Percentiles rank a stretch among this genome's conserved stretches.
Evolutionary conservation across 2,888 invertebrate species (phyloP).

Genomic region (Saturnia japonica): DNA sequence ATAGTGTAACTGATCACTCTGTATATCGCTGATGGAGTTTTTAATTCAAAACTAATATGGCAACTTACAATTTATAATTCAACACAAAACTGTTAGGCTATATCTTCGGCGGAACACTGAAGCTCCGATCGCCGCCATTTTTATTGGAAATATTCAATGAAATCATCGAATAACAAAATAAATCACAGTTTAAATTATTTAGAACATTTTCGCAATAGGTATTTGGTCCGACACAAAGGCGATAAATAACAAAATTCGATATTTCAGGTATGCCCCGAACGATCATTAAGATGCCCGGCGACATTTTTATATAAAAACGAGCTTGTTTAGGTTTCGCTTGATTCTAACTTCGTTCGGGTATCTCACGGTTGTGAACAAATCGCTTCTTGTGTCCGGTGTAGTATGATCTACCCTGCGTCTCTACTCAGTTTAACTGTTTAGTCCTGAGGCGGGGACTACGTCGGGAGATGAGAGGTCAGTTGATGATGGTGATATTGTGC

Average conservation of each 20-base stretch:
- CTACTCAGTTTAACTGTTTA: conserved; percentile 31
- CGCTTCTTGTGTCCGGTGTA: conserved; percentile 40
- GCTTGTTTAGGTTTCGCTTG: conserved; percentile 50
- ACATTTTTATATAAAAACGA: conserved; percentile 60
- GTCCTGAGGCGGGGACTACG: conserved; percentile 28
- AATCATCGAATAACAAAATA: conserved; percentile 36
- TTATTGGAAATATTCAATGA: conserved; percentile 30
- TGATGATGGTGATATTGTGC: conserved; percentile 28
- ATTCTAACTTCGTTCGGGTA: conserved; percentile 59
- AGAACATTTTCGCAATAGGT: conserved; percentile 49
- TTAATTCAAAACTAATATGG: neutral
- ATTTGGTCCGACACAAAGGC: conserved; percentile 58
- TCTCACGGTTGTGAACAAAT: conserved; percentile 58
- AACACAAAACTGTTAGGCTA: neutral
- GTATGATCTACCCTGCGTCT: conserved; percentile 43
- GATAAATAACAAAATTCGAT: conserved; percentile 69
- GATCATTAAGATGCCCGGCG: conserved; percentile 70
- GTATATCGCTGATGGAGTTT: neutral
- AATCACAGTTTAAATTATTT: conserved; percentile 58
- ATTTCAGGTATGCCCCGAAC: conserved; percentile 63
- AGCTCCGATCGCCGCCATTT: conserved; percentile 31
- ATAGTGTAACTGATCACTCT: neutral
- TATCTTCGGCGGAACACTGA: conserved; percentile 19
- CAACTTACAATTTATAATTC: neutral
- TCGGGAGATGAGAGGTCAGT: conserved; percentile 35